Conservation (phyloP, 2,113 vertebrate genomes). For the Delphinapterus leucas region DNA sequence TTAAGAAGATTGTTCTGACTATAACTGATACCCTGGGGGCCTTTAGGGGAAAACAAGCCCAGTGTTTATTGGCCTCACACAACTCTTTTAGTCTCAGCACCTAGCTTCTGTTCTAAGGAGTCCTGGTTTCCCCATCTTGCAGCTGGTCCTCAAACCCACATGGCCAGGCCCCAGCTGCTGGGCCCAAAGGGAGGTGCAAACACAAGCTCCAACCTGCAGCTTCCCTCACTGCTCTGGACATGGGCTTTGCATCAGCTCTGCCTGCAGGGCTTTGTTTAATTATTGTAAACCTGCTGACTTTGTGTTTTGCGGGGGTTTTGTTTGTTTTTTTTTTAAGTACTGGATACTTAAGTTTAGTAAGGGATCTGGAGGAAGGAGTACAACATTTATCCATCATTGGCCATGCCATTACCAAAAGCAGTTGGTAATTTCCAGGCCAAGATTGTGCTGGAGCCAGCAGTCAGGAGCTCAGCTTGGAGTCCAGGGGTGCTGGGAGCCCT, state of each 20-base stretch:
- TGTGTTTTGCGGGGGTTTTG: neutral
- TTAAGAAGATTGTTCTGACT: slow-evolving; percentile 17
- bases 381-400: neutral
- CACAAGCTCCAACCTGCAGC: slow-evolving; percentile 1
- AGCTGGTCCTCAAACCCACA: neutral
- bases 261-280: slow-evolving; percentile 35
- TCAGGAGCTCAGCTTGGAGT: neutral
- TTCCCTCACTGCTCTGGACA: neutral
- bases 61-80: neutral
- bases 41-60: neutral
- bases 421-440: neutral
- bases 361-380: neutral
- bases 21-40: neutral
- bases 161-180: neutral
- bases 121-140: slow-evolving; percentile 38
- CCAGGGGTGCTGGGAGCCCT: neutral
- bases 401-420: neutral
- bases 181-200: slow-evolving; percentile 33
- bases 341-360: neutral
- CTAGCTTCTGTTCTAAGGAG: slow-evolving; percentile 7
- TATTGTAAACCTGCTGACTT: neutral
- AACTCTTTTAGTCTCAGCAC: neutral
- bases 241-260: neutral
- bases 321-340: neutral
- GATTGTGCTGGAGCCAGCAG: neutral